Base-by-base conservation (phyloP, 2,888 invertebrate genomes). In the Pachymerium ferrugineum region DNA sequence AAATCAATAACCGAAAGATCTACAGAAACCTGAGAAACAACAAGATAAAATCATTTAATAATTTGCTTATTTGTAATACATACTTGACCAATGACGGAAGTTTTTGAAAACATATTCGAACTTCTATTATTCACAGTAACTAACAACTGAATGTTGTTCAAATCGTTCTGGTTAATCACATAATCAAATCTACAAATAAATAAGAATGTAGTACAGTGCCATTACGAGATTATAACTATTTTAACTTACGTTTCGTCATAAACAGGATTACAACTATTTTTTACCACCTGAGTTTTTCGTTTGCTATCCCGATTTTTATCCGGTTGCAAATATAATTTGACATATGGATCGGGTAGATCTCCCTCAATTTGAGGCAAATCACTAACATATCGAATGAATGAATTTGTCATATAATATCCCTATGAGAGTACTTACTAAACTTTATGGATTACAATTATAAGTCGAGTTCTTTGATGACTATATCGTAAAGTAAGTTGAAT, bases 241-340 rank as follows among this genome's bases (percentile, higher is more conserved):
- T 30, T 19, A 16, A 78, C 82, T 78, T 78, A 83, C 83, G 90
- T 90, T 81, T 94, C 93, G 82, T 97, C 95, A 82, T 90, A 97
- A 29, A 90, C 87, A 0, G 96, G 95, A 86, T 92, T 93, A 80
- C 94, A 93, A 80, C 89, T 93, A 82, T 96, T 94, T 81, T 94
- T 94, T 76, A 91, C 85, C n/a, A 91, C 90, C 78, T 86, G 87
- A 14, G 94, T 94, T 84, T 93, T 94, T 67, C 93, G 88, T 83
- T 94, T 94, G 0, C 91, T 89, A 77, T 93, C 93, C 83, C 92
- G 93, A 69, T 90, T 87, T 74, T 92, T 88, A 74, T 92, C 92
- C 0, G 94, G 94, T 75, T 94, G 84, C 77, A 94, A 85, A 81
- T 94, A 93, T 30, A 94, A 82, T 81, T 94, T 94, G 0, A 94